Percentiles rank a stretch among this genome's conserved stretches.
phyloP scores from a whole-genome alignment of 2,797 vertebrate species.

The Selene dorsalis region DNA sequence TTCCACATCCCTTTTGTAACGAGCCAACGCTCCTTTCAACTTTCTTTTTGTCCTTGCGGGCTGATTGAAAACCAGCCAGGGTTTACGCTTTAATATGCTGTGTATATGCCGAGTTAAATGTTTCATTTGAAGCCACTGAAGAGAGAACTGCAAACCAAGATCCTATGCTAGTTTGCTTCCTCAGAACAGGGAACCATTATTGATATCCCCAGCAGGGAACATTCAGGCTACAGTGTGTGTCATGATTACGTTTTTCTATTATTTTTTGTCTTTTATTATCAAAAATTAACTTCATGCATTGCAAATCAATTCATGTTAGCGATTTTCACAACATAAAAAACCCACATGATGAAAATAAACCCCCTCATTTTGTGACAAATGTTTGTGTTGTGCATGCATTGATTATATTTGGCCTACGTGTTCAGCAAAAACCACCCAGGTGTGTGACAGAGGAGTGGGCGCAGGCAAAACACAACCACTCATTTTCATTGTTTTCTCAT shows the following conservation, averaged over 20 bases:
- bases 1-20: constrained; percentile 23
- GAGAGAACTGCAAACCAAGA: constrained; percentile 48
- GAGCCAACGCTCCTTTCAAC: constrained; percentile 1
- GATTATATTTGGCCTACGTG: neutral
- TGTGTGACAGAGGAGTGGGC: neutral
- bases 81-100: constrained; percentile 69
- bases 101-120: constrained; percentile 75
- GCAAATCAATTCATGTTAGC: too few species aligned
- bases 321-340: too few species aligned
- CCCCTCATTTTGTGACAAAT: neutral
- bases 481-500: constrained; percentile 4
- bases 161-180: neutral
- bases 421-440: neutral
- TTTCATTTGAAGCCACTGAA: constrained; percentile 63
- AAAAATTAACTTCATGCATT: neutral
- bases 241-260: neutral
- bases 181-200: constrained; percentile 26
- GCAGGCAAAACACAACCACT: neutral
- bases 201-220: constrained; percentile 29
- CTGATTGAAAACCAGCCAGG: constrained; percentile 57
- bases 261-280: neutral
- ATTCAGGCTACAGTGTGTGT: neutral
- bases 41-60: constrained; percentile 44
- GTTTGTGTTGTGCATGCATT: too few species aligned
- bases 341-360: neutral